phyloP scores from a whole-genome alignment of 2,888 invertebrate species.

The Protonemura montana region DNA sequence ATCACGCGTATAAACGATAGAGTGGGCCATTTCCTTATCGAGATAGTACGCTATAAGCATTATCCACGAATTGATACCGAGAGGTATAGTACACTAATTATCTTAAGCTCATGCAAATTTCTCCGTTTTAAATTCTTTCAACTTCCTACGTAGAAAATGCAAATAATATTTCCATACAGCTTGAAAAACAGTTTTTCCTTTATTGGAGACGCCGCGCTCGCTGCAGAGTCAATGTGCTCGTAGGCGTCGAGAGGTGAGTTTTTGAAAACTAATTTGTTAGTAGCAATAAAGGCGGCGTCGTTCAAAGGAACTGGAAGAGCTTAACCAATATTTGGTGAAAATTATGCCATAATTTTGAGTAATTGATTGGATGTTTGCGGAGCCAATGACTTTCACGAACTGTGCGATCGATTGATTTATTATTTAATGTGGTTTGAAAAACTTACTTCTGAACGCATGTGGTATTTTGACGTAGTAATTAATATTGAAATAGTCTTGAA shows the following conservation, averaged over 20 bases:
- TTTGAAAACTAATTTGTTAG: not conserved
- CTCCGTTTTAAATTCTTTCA: not conserved
- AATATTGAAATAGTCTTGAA: not conserved
- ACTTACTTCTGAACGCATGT: not conserved
- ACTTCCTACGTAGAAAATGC: constrained; percentile 15
- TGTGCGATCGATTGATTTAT: not conserved
- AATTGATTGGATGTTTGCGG: not conserved
- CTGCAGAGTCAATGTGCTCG: not conserved
- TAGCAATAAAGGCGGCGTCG: not conserved
- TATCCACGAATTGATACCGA: too few relatives aligned
- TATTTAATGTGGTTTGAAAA: not conserved
- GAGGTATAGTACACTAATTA: not conserved
- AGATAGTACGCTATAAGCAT: not conserved
- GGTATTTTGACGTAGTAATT: not conserved
- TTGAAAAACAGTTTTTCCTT: not conserved
- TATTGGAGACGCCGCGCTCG: not conserved
- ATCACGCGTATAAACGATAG: not conserved
- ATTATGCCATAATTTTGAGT: not conserved
- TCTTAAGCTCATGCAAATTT: constrained; percentile 20
- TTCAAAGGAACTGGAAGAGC: not conserved
- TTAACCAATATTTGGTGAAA: not conserved
- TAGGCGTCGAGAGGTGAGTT: not conserved
- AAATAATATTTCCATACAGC: not conserved
- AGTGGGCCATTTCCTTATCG: not conserved
- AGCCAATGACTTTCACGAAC: not conserved